These are phyloP conservation scores for Pseudorasbora parva DNA, from an alignment of 2,113 vertebrate species.

Conservation along the genomic window DNA sequence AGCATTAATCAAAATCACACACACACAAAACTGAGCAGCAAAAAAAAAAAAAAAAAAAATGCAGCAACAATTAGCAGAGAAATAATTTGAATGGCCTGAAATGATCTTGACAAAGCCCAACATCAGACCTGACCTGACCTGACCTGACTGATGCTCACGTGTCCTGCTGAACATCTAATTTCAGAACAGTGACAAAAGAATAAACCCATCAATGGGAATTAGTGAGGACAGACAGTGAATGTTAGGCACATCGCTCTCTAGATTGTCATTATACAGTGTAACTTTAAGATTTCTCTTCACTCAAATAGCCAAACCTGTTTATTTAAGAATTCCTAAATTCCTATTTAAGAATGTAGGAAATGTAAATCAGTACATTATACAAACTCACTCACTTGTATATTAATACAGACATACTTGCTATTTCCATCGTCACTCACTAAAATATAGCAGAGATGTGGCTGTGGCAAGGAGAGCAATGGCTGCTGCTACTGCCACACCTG, in stretches of 20 bases:
- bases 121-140: too few relatives aligned
- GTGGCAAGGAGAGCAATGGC: slow-evolving; percentile 70
- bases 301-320: neutral
- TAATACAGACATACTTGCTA: neutral
- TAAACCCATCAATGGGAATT: neutral
- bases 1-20: too few relatives aligned
- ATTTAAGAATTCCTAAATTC: neutral
- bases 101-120: too few relatives aligned
- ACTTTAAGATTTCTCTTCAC: neutral
- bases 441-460: slow-evolving; percentile 72
- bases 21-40: too few relatives aligned
- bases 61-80: neutral
- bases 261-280: neutral
- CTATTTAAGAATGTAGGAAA: too few relatives aligned
- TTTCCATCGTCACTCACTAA: slow-evolving; percentile 61
- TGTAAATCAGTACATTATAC: too few relatives aligned
- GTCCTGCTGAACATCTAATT: neutral
- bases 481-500: slow-evolving; percentile 71
- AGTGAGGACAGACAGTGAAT: neutral
- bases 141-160: neutral
- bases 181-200: neutral
- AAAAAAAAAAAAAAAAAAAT: too few relatives aligned
- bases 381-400: neutral
- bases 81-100: neutral
- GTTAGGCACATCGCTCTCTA: neutral